Evolutionary conservation across 2,888 invertebrate species (phyloP), one percentile per base, ranked within the genome.

Genomic region (Celastrina argiolus): DNA sequence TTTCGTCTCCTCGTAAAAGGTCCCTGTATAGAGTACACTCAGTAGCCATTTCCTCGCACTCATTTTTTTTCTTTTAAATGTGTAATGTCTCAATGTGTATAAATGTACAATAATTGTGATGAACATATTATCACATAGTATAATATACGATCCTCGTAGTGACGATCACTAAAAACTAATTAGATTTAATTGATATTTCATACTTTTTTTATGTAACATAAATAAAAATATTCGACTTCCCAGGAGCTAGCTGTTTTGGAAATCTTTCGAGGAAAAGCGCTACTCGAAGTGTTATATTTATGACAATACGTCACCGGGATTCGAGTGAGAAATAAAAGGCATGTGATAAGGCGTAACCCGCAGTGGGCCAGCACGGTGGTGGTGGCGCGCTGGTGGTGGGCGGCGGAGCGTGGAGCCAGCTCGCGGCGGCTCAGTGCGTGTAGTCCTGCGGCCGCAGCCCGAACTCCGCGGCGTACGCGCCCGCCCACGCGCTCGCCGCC

Each of bases 401-500:
- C 8, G 58, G 6, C 18, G 18, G 18, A 12, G 65, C 8, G 63
- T 2, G 64, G 2, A n/a, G n/a, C n/a, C n/a, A n/a, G 28, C 58
- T 45, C 58, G 16, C 34, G n/a, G n/a, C n/a, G n/a, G 65, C 76
- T 82, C 81, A 85, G 80, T 86, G 86, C 70, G 82, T 74, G 80
- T 78, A 85, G 70, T 84, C 84, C 56, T 78, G 71, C 8, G 84
- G 71, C 7, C 85, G 78, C 68, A 84, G 76, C 10, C 78, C 80
- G 77, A 84, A 84, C 74, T 84, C 84, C 6, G 77, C 78, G 26
- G 83, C 81, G 83, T 83, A 86, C 2, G 84, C 79, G 70, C 79
- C 80, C 66, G 82, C 80, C 84, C 87, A 87, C 70, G 81, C 78
- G 59, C 75, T 75, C 74, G 67, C 79, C 69, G 65, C 61, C 63